A percentile compares a stretch with the other conserved stretches of the same genome.
Evolutionary conservation across 2,797 vertebrate genomes (phyloP).

Genomic region (Remorina albescens): DNA sequence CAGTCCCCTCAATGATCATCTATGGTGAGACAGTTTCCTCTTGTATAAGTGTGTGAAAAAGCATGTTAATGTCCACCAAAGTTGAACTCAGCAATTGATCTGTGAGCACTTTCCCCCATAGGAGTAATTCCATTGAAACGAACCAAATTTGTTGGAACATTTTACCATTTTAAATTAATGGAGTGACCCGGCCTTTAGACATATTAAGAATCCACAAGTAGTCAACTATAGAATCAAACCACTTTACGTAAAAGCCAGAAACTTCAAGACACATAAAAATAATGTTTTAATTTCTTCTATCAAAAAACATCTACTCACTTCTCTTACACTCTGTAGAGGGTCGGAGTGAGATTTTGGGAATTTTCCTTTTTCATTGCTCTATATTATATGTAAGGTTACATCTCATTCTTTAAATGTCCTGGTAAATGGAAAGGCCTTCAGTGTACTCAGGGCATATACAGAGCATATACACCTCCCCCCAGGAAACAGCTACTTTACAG

Average conservation of each 20-base stretch:
- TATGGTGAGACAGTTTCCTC: not conserved
- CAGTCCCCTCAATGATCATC: not conserved
- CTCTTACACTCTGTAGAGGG: not conserved
- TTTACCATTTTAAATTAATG: not conserved
- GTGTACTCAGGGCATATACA: not conserved
- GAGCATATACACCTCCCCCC: not conserved
- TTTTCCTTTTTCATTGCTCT: not conserved
- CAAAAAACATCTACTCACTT: not conserved
- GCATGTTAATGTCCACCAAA: not conserved
- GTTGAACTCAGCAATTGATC: not conserved
- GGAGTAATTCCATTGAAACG: not conserved
- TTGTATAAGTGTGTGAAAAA: not conserved
- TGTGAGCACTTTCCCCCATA: too few species aligned
- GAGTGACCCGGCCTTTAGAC: not conserved
- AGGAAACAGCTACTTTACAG: not conserved
- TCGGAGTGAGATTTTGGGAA: not conserved
- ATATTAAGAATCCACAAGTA: not conserved
- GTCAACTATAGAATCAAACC: not conserved
- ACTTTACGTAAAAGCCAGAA: not conserved
- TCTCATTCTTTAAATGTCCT: conserved; percentile 12
- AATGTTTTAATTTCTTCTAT: not conserved
- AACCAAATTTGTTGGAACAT: not conserved
- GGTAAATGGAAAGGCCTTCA: not conserved
- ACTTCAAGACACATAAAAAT: not conserved
- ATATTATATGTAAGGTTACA: conserved; percentile 32